phyloP scores from a whole-genome alignment of 2,888 invertebrate species.

The Acrocyrtus sp. region DNA sequence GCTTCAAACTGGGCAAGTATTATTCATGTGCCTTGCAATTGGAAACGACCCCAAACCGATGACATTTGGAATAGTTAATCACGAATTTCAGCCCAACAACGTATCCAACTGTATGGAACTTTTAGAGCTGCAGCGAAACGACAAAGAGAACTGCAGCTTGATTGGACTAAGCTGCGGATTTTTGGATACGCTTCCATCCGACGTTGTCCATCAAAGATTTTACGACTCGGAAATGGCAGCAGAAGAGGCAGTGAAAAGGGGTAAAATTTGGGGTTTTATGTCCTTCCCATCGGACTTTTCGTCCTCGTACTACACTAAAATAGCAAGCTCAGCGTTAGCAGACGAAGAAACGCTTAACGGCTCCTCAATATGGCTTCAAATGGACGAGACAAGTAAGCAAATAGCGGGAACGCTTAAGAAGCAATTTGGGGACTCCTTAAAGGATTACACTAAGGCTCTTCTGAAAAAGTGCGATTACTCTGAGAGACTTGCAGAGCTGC shows the following conservation, averaged over 20 bases:
- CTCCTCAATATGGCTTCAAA: slow-evolving; percentile 32
- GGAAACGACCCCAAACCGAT: slow-evolving; percentile 52
- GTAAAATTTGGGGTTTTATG: slow-evolving; percentile 53
- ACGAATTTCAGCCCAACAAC: slow-evolving; percentile 29
- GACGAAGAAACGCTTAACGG: slow-evolving; percentile 48
- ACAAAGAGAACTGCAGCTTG: slow-evolving; percentile 34
- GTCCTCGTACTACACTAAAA: slow-evolving; percentile 31
- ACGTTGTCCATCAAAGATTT: slow-evolving; percentile 34
- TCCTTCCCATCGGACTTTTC: slow-evolving; percentile 45
- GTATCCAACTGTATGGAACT: slow-evolving; percentile 16
- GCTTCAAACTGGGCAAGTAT: slow-evolving; percentile 44
- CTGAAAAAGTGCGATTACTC: slow-evolving; percentile 43
- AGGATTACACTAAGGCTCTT: slow-evolving; percentile 41
- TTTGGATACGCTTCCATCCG: slow-evolving; percentile 36
- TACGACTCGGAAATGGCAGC: slow-evolving; percentile 44
- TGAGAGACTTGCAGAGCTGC: slow-evolving; percentile 44
- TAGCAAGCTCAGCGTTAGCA: slow-evolving; percentile 39
- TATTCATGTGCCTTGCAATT: slow-evolving; percentile 50
- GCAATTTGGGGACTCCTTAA: slow-evolving; percentile 43
- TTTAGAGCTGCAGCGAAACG: slow-evolving; percentile 12
- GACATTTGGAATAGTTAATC: slow-evolving; percentile 53
- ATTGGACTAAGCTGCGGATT: slow-evolving; percentile 41
- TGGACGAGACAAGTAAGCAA: slow-evolving; percentile 56
- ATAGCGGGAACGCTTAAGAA: slow-evolving; percentile 41
- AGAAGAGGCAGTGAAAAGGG: slow-evolving; percentile 25